These are phyloP conservation scores for Saccostrea cuccullata DNA, from an alignment of 1,140 invertebrate species.

Conservation along the genomic window DNA sequence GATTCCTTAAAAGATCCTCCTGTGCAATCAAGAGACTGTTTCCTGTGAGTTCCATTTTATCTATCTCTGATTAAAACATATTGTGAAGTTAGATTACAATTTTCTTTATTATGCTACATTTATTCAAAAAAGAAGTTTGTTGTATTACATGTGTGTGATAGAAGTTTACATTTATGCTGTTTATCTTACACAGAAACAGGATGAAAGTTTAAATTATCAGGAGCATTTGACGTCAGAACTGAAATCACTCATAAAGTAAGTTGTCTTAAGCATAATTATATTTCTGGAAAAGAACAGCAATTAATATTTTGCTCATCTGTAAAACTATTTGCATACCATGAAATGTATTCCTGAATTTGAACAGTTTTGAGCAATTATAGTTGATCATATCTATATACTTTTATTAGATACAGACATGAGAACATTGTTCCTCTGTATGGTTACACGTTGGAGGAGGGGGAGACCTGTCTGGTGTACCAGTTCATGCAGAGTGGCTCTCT, in stretches of 20 bases:
- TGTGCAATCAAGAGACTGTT: conserved; percentile 94
- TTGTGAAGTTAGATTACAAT: neutral
- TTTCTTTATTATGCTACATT: neutral
- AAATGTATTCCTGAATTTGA: no score
- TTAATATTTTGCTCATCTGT: no score
- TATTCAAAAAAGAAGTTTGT: neutral
- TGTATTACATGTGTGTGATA: neutral
- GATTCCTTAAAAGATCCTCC: conserved; percentile 92
- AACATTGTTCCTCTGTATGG: conserved; percentile 96
- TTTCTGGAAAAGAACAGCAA: no score
- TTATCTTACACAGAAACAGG: conserved; percentile 31
- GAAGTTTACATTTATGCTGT: neutral
- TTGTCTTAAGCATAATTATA: no score
- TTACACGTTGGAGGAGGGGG: conserved; percentile 86
- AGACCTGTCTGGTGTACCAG: conserved; percentile 94
- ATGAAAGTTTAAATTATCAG: conserved; percentile 1
- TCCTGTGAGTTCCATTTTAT: conserved; percentile 72
- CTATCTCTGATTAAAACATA: neutral
- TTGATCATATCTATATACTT: conserved; percentile 46
- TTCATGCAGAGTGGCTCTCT: conserved; percentile 95
- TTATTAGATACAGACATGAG: conserved; percentile 89
- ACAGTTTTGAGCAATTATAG: no score
- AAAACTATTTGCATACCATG: no score
- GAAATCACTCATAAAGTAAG: conserved; percentile 50
- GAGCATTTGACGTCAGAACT: conserved; percentile 49